These are phyloP conservation scores for Lasioglossum albipes DNA, from an alignment of 1,140 invertebrate genomes.

Conservation along the genomic window DNA sequence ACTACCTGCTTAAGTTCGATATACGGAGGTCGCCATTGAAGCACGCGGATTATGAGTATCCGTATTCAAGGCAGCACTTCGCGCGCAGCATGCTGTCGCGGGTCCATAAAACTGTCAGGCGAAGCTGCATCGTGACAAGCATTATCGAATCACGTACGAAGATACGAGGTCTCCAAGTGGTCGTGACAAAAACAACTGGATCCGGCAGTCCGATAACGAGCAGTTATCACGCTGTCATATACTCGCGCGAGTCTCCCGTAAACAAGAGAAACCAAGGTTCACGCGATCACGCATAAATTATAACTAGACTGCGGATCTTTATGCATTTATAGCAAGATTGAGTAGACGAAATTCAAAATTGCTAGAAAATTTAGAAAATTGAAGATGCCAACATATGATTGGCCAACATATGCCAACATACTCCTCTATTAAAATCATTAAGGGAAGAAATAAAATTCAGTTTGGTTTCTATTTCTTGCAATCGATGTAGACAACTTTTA, in stretches of 20 bases:
- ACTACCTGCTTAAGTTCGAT: not conserved
- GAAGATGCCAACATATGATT: no score
- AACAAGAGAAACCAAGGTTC: not conserved
- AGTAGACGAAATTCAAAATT: no score
- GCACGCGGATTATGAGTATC: not conserved
- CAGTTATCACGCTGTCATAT: slow-evolving; percentile 5
- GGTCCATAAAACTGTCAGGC: not conserved
- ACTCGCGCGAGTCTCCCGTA: slow-evolving; percentile 7
- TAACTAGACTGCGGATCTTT: no score
- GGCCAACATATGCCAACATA: no score
- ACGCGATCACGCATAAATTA: no score
- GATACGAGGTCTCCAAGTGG: not conserved
- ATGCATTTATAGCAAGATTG: no score
- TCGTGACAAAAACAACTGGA: slow-evolving; percentile 1
- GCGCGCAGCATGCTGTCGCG: not conserved
- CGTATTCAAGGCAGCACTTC: slow-evolving; percentile 1
- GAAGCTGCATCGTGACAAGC: not conserved
- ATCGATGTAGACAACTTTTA: no score
- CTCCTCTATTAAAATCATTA: no score
- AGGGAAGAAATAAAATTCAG: no score
- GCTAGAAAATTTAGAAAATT: no score
- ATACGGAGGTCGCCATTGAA: not conserved
- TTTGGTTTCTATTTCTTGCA: no score
- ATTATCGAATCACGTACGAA: slow-evolving; percentile 5
- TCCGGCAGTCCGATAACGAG: not conserved